A percentile compares a stretch with the other conserved stretches of the same genome.
phyloP scores from a whole-genome alignment of 2,888 invertebrate genomes.

The Synergus itoensis region DNA sequence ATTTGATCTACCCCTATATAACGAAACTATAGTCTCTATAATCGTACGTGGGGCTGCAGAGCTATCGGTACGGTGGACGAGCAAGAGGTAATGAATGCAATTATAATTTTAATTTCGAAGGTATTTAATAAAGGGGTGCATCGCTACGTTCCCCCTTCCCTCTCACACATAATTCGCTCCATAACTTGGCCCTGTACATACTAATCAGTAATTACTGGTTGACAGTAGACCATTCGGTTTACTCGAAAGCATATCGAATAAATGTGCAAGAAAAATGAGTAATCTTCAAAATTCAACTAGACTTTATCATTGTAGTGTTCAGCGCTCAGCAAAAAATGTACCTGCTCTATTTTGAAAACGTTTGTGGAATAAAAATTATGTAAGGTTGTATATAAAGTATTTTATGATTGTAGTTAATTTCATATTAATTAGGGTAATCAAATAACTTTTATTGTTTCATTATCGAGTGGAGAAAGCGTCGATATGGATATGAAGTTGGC shows the following conservation, averaged over 20 bases:
- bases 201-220: conserved; percentile 76
- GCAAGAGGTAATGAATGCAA: conserved; percentile 74
- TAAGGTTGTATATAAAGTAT: too few relatives aligned
- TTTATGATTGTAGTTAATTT: neutral
- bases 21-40: conserved; percentile 47
- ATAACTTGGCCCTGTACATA: conserved; percentile 60
- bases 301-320: too few relatives aligned
- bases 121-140: conserved; percentile 77
- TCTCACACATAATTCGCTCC: conserved; percentile 47
- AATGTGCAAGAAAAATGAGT: conserved; percentile 54
- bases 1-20: conserved; percentile 50
- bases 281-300: conserved; percentile 58
- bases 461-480: neutral
- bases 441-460: neutral
- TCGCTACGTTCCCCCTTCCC: conserved; percentile 58
- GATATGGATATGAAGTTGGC: neutral
- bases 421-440: neutral
- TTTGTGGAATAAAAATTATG: too few relatives aligned
- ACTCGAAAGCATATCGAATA: conserved; percentile 57
- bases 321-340: too few relatives aligned
- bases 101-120: conserved; percentile 78
- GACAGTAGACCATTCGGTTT: conserved; percentile 66
- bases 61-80: conserved; percentile 61
- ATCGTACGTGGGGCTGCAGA: conserved; percentile 50
- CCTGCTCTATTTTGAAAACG: too few relatives aligned